Conservation (phyloP, 2,797 vertebrate genomes). For the Coranthus polyacanthus region DNA sequence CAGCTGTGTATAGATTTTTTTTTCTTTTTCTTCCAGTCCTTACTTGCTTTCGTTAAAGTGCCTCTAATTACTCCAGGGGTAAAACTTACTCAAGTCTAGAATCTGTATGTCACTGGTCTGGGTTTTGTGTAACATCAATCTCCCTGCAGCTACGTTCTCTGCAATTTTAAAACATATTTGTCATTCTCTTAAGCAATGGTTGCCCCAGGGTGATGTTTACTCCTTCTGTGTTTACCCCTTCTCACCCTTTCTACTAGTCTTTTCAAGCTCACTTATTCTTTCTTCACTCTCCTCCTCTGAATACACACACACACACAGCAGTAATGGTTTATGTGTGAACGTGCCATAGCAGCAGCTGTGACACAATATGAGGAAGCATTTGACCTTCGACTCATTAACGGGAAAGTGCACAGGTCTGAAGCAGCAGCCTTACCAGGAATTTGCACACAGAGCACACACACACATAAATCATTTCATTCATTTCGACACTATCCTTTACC, state of each 20-base stretch:
- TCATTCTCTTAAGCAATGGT: conserved; percentile 21
- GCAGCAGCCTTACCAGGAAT: conserved; percentile 40
- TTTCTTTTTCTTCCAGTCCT: too few species aligned
- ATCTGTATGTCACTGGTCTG: too few species aligned
- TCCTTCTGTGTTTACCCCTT: conserved; percentile 11
- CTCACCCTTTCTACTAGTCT: background rate
- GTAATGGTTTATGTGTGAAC: conserved; percentile 8
- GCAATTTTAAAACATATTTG: conserved; percentile 19
- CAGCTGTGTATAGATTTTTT: too few species aligned
- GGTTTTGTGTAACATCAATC: too few species aligned
- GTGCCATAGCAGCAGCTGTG: conserved; percentile 44
- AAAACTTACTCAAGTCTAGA: too few species aligned
- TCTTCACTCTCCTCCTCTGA: background rate
- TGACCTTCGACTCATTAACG: conserved; percentile 55
- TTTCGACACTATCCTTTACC: conserved; percentile 25
- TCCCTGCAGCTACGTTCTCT: background rate
- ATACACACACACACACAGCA: conserved; percentile 15
- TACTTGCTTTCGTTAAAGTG: too few species aligned
- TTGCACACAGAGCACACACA: conserved; percentile 24
- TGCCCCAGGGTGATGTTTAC: conserved; percentile 39
- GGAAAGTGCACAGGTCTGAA: conserved; percentile 52
- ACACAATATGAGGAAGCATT: conserved; percentile 63
- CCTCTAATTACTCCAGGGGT: too few species aligned
- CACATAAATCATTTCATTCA: background rate
- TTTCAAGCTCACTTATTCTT: conserved; percentile 3